Percentiles rank a stretch among this genome's conserved stretches.
Conservation (phyloP, 2,113 vertebrate genomes). For the Telmatochromis sp. region DNA sequence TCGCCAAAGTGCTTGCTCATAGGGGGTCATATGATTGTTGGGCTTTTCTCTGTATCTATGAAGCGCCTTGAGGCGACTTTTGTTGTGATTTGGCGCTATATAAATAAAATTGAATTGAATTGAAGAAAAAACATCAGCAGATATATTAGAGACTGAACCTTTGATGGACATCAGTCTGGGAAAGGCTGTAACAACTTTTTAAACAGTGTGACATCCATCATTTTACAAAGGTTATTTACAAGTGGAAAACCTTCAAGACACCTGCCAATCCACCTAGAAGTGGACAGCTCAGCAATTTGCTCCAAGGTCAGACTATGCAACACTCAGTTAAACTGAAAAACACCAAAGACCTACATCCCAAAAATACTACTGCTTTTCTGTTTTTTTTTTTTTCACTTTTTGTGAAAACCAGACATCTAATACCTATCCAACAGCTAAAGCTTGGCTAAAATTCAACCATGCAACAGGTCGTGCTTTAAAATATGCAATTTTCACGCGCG, state of each 20-base stretch:
- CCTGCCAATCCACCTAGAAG: not conserved
- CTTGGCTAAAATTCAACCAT: not conserved
- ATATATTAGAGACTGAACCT: not conserved
- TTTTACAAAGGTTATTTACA: not conserved
- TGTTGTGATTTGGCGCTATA: too few species aligned
- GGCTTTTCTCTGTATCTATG: too few species aligned
- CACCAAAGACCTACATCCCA: not conserved
- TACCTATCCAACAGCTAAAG: not conserved
- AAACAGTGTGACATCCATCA: not conserved
- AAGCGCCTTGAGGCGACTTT: too few species aligned
- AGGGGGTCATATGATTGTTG: too few species aligned
- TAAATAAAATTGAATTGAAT: too few species aligned
- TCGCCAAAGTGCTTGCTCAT: too few species aligned
- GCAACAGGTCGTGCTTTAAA: not conserved
- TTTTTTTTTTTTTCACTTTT: not conserved
- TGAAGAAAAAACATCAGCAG: not conserved
- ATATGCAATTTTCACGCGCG: accelerated
- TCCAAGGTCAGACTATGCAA: not conserved
- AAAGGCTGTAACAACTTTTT: not conserved
- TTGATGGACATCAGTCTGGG: not conserved
- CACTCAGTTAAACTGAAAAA: not conserved
- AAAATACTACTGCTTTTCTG: not conserved
- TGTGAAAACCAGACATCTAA: not conserved
- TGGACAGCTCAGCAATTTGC: not conserved
- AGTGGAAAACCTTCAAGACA: not conserved